A percentile compares a stretch with the other conserved stretches of the same genome.
phyloP scores from a whole-genome alignment of 1,140 invertebrate genomes.

The Apocrypta bakeri region DNA sequence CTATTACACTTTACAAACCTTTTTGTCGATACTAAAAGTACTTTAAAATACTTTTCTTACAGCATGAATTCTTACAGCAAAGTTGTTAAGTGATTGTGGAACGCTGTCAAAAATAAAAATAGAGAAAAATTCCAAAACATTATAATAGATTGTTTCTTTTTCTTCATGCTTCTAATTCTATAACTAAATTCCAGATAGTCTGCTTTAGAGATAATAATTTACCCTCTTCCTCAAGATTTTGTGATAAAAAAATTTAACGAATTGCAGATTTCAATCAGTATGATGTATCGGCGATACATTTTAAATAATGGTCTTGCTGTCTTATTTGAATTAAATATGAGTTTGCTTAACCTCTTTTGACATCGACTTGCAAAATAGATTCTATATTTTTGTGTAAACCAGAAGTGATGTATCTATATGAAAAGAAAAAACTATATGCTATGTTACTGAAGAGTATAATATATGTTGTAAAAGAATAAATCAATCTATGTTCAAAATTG shows the following conservation, averaged over 20 bases:
- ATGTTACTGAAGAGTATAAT: slow-evolving; percentile 71
- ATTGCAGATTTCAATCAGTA: slow-evolving; percentile 12
- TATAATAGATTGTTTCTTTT: neutral
- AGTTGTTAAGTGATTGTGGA: slow-evolving; percentile 16
- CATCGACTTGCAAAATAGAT: slow-evolving; percentile 68
- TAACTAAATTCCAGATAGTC: neutral
- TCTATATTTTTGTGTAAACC: slow-evolving; percentile 73
- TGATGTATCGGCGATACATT: neutral
- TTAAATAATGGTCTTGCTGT: slow-evolving; percentile 1
- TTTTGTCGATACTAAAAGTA: slow-evolving; percentile 38
- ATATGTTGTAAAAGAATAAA: slow-evolving; percentile 74
- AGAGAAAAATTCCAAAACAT: neutral
- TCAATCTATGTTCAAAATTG: slow-evolving; percentile 70
- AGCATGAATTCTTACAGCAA: slow-evolving; percentile 3
- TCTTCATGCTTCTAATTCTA: neutral
- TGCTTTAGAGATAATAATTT: neutral
- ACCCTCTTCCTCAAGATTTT: slow-evolving; percentile 4
- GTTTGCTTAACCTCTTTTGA: slow-evolving; percentile 64
- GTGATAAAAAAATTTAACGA: slow-evolving; percentile 25
- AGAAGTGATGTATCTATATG: slow-evolving; percentile 63
- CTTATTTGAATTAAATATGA: slow-evolving; percentile 51
- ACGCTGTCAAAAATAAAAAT: neutral
- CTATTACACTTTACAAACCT: slow-evolving; percentile 18
- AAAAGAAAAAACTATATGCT: slow-evolving; percentile 66
- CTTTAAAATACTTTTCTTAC: slow-evolving; percentile 37